A percentile compares a stretch with the other conserved stretches of the same genome.
Evolutionary conservation across 1,140 invertebrate species (phyloP).

Genomic region (Lethrus apterus): DNA sequence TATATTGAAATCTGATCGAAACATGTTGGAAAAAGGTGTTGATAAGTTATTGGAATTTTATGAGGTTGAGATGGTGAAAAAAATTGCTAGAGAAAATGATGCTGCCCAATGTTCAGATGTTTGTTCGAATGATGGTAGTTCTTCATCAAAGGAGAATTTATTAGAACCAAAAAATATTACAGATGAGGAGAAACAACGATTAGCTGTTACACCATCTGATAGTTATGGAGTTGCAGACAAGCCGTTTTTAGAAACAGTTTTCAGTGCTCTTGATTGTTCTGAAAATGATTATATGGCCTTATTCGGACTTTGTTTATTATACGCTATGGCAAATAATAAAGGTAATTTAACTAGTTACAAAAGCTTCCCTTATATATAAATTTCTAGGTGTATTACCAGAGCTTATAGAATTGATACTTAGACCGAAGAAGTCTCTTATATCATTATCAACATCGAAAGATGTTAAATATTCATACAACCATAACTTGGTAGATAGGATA

Average conservation of each 20-base stretch:
- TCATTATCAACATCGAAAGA: constrained; percentile 31
- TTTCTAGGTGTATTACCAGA: constrained; percentile 63
- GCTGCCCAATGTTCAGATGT: constrained; percentile 1
- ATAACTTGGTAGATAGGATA: constrained; percentile 67
- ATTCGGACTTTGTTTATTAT: constrained; percentile 86
- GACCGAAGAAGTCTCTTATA: constrained; percentile 34
- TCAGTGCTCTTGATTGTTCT: constrained; percentile 73
- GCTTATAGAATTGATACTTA: constrained; percentile 60
- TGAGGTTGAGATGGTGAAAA: constrained; percentile 27
- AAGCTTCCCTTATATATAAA: neutral
- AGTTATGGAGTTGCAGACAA: constrained; percentile 50
- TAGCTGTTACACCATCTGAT: constrained; percentile 47
- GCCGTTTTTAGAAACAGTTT: constrained; percentile 83
- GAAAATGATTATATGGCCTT: constrained; percentile 94
- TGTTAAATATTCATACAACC: constrained; percentile 58
- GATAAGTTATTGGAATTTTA: constrained; percentile 45
- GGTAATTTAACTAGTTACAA: constrained; percentile 52
- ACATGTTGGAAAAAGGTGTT: constrained; percentile 59
- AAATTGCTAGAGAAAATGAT: neutral
- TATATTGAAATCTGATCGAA: constrained; percentile 70
- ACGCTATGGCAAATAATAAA: constrained; percentile 89
- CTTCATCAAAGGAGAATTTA: constrained; percentile 32
- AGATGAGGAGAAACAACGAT: constrained; percentile 83
- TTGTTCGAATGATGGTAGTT: constrained; percentile 22
- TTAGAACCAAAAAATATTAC: constrained; percentile 63